Base-by-base conservation (phyloP, 2,113 vertebrate species). In the Campylorhamphus procurvoides region DNA sequence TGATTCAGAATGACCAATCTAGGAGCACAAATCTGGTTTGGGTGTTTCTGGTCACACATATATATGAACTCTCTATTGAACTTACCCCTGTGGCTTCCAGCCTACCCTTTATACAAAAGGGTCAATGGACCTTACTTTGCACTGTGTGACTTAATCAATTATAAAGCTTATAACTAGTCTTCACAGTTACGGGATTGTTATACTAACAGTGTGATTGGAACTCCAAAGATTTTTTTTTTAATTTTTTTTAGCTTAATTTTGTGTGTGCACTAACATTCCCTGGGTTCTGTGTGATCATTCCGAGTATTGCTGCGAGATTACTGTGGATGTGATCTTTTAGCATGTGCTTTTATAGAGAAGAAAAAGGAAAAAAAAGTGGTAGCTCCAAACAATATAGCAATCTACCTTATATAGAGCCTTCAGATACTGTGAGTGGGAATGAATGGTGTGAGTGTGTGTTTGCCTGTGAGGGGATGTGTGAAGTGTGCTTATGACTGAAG, bases 1-100 rank as follows among this genome's bases (percentile, higher is more conserved):
- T 96, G 99, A 99, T 98, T 99, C 99, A 53, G 99, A 99, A 98
- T 99, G 98, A 99, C 97, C 95, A 93, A 90, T 94, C 93, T 95
- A 96, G 95, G 95, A 97, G 96, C 97, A 98, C 97, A 97, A 97
- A 87, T 97, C 92, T 96, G 86, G 88, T 97, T 97, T 98, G 97
- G 89, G 93, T 98, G 96, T 98, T 97, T 97, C 97, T 98, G 87
- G 83, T 98, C 97, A 98, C 96, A 52, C 97, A 96, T 98, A 97
- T 97, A 97, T 97, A 97, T 62, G 96, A 96, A 98, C 97, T 97
- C 56, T 97, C 84, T 97, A 94, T 97, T 97, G 97, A 98, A 98
- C 97, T 98, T 97, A 97, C 96, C 97, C 96, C 86, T 97, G 93
- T 98, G 98, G 97, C 97, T 98, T 98, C 97, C 97, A 98, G 98